These are phyloP conservation scores for Aldrovandia affinis DNA, from an alignment of 2,797 vertebrate species.

Conservation along the genomic window DNA sequence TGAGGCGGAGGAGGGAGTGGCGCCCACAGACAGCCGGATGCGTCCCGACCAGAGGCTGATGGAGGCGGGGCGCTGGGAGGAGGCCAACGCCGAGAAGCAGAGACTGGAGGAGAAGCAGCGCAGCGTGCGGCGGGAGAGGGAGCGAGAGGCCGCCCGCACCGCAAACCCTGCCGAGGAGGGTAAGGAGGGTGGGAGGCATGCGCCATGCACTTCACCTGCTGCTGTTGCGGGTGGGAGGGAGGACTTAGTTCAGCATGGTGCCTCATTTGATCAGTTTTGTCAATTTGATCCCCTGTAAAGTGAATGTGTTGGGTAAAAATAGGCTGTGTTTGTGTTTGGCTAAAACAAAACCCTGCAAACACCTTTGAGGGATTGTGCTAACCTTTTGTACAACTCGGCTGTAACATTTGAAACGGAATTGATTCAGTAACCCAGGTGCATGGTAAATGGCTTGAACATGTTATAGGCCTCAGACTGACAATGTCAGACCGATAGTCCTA, in stretches of 20 bases:
- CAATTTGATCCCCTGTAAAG: background rate
- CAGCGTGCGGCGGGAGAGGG: constrained; percentile 78
- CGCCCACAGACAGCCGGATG: constrained; percentile 87
- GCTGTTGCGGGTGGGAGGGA: background rate
- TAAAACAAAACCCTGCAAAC: too few species aligned
- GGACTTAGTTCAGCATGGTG: too few species aligned
- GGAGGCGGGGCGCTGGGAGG: constrained; percentile 94
- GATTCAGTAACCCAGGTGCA: background rate
- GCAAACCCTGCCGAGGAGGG: constrained; percentile 79
- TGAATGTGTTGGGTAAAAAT: too few species aligned
- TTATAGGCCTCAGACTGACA: constrained; percentile 18
- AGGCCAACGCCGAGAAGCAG: constrained; percentile 93
- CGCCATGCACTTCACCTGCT: too few species aligned
- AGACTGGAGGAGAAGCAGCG: constrained; percentile 93
- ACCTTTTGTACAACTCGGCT: too few species aligned
- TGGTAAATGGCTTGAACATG: background rate
- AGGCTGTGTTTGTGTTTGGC: too few species aligned
- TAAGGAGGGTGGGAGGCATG: constrained; percentile 48
- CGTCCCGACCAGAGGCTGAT: constrained; percentile 92
- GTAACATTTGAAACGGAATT: too few species aligned
- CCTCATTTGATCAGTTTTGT: background rate
- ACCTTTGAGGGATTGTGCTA: too few species aligned
- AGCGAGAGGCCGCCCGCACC: constrained; percentile 77
- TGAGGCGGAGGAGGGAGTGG: constrained; percentile 82
- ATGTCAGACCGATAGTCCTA: fast-evolving